A percentile compares a stretch with the other conserved stretches of the same genome.
Evolutionary conservation across 1,140 invertebrate genomes (phyloP).

Genomic region (Conus ventricosus): DNA sequence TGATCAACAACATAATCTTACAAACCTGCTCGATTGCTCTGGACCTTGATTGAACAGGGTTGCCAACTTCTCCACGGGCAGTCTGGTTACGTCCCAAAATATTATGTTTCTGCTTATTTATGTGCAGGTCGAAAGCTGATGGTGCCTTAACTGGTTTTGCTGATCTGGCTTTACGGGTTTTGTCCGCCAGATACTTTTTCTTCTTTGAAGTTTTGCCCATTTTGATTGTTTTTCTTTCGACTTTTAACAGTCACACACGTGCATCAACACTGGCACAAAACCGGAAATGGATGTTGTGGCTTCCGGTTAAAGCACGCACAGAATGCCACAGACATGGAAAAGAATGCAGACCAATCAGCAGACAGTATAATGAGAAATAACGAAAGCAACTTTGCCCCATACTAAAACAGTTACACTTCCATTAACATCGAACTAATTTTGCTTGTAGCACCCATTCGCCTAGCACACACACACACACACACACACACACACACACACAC

Average conservation of each 20-base stretch:
- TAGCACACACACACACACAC: not conserved
- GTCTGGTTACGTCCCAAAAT: slow-evolving; percentile 84
- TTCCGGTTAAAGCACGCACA: too few species aligned
- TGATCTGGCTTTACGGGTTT: slow-evolving; percentile 12
- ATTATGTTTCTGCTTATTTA: slow-evolving; percentile 90
- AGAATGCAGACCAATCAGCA: too few species aligned
- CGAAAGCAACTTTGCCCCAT: too few species aligned
- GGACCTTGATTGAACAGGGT: slow-evolving; percentile 86
- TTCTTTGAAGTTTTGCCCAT: not conserved
- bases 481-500: slow-evolving; percentile 8
- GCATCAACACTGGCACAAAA: too few species aligned
- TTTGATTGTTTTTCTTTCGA: not conserved
- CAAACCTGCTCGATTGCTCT: slow-evolving; percentile 88
- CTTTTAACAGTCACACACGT: not conserved
- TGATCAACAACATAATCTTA: not conserved
- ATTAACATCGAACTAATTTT: too few species aligned
- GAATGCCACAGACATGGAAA: too few species aligned
- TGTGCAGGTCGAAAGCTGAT: slow-evolving; percentile 85
- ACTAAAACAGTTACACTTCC: too few species aligned
- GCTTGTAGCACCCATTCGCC: not conserved
- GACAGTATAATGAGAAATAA: too few species aligned
- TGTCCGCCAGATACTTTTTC: not conserved
- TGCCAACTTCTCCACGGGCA: slow-evolving; percentile 88
- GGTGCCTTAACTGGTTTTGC: not conserved
- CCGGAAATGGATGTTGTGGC: too few species aligned